phyloP scores from a whole-genome alignment of 2,797 vertebrate genomes.

The Pogonophryne albipinna region DNA sequence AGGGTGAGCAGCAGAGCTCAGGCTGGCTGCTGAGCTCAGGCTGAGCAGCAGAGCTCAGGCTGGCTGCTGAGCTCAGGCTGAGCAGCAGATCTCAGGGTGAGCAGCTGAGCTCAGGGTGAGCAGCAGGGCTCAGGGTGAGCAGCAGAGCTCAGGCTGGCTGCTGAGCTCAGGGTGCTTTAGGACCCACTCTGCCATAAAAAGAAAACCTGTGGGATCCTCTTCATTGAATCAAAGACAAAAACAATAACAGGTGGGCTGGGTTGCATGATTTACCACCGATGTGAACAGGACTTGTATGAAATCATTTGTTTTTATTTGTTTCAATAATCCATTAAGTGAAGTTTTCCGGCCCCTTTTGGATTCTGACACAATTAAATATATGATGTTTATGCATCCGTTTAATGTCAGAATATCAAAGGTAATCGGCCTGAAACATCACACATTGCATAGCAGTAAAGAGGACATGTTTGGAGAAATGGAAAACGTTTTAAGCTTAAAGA shows the following conservation, averaged over 20 bases:
- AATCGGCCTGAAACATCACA: too few relatives aligned
- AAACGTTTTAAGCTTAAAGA: neutral
- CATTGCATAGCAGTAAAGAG: neutral
- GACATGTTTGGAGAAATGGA: neutral
- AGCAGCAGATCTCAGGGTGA: too few relatives aligned
- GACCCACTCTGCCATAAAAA: slow-evolving; percentile 32
- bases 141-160: neutral
- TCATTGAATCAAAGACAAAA: neutral
- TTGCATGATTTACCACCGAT: slow-evolving; percentile 21
- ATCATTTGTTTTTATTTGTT: neutral
- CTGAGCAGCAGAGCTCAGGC: too few relatives aligned
- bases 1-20: slow-evolving; percentile 32
- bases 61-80: slow-evolving; percentile 43
- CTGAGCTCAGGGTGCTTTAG: slow-evolving; percentile 57
- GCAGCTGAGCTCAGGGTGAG: slow-evolving; percentile 42
- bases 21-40: slow-evolving; percentile 18
- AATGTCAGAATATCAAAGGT: neutral
- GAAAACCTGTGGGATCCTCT: slow-evolving; percentile 10
- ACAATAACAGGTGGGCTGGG: neutral
- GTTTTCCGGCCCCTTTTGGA: neutral
- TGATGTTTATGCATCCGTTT: neutral
- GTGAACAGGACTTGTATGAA: neutral
- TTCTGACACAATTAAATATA: neutral
- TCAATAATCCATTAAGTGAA: neutral
- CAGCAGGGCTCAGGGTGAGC: slow-evolving; percentile 29